Conservation (phyloP, 2,797 vertebrate genomes). For the Galaxias olidus region DNA sequence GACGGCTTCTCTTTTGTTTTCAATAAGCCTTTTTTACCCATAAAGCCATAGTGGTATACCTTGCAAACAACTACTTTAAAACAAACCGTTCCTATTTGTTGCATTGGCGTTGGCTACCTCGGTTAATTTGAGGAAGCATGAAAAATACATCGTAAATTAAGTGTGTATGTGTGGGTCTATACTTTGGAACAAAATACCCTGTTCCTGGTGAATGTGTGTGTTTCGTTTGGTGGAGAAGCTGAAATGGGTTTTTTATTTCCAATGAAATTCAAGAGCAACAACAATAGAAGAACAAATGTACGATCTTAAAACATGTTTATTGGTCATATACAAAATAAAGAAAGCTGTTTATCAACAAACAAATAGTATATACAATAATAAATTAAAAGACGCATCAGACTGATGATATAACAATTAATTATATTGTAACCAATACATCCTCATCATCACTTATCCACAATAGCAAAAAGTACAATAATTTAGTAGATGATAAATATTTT, state of each 20-base stretch:
- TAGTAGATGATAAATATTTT: conserved; percentile 93
- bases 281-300: conserved; percentile 2
- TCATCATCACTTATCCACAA: conserved; percentile 82
- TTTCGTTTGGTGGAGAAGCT: no score
- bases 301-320: conserved; percentile 95
- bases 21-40: no score
- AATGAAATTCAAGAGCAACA: not conserved
- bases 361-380: conserved; percentile 98
- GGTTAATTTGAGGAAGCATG: no score
- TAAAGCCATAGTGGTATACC: no score
- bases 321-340: conserved; percentile 99
- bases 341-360: conserved; percentile 97
- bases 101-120: no score
- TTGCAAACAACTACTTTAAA: no score
- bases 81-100: no score
- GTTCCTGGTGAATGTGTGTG: no score
- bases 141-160: no score
- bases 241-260: no score
- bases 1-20: not conserved
- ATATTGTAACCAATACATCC: conserved; percentile 78
- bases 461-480: conserved; percentile 89
- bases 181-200: no score
- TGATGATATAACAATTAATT: conserved; percentile 76
- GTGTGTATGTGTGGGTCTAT: no score
- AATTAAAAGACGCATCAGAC: conserved; percentile 83